Base-by-base conservation (phyloP, 1,140 invertebrate genomes). In the Pseudobourletiella spinata region DNA sequence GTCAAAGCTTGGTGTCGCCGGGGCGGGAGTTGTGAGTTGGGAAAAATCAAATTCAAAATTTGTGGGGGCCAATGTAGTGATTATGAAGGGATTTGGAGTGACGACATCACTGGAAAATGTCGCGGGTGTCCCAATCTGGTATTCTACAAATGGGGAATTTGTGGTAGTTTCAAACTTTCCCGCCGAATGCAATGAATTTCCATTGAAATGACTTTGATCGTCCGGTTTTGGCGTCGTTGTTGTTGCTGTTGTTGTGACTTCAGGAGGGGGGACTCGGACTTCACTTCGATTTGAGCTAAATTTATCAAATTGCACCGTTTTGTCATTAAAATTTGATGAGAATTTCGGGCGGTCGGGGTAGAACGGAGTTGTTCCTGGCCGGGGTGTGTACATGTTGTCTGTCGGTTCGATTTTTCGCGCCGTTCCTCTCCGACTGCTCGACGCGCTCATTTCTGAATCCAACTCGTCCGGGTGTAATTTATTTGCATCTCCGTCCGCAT, bases 341-440 rank as follows among this genome's bases (percentile, higher is more conserved):
- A 18, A 22, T 16, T 11, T 25, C 25, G 24, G 29, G 28, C 55
- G 44, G 14, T 51, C 48, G 6, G 32, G 48, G n/a, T 52, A 42
- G 24, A n/a, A 16, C 1, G 55, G 54, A 15, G 48, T 39, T 11
- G 59, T 54, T n/a, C 46, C 44, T 15, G 63, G 63, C 44, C 48
- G 24, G 1, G 63, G 63, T 14, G 63, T 65, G 28, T 65, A 65
- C 2, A 15, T 51, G 20, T 44, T 51, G 35, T 65, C 59, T 3
- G 28, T 29, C 20, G 24, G 42, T 29, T n/a, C 20, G 0, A 42
- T 26, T 56, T 42, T 46, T 22, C 50, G 51, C 16, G 59, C 58
- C 18, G 30, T 46, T 8, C 57, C 44, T 29, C 25, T 29, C 15
- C n/a, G 50, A 26, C 57, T 62, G 32, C 42, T 58, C 15, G 55